A percentile compares a stretch with the other conserved stretches of the same genome.
These are phyloP conservation scores for Prionace glauca DNA, from an alignment of 2,797 vertebrate species.

Conservation along the genomic window DNA sequence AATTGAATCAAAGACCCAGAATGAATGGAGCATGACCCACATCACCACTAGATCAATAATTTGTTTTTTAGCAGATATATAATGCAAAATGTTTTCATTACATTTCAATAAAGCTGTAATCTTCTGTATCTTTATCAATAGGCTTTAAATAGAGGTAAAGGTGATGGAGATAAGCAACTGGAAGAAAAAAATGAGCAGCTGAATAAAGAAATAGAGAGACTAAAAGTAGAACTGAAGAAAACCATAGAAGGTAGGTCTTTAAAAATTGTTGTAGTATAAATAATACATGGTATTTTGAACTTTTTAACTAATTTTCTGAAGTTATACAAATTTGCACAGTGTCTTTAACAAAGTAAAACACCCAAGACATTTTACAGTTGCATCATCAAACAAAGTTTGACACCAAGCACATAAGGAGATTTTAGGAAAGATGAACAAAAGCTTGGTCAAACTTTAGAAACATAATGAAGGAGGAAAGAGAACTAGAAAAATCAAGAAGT, in stretches of 20 bases:
- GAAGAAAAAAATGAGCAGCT: constrained; percentile 60
- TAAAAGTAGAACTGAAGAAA: constrained; percentile 67
- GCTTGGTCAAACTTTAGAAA: neutral
- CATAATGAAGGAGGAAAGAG: too few species aligned
- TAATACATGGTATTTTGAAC: neutral
- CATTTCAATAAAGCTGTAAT: neutral
- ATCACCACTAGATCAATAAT: neutral
- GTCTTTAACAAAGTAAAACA: neutral
- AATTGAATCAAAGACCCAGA: neutral
- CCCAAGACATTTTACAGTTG: neutral
- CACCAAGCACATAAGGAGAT: neutral
- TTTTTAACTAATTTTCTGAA: neutral
- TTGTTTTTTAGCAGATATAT: too few species aligned
- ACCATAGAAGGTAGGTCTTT: constrained; percentile 64
- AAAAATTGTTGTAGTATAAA: neutral
- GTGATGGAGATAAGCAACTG: constrained; percentile 44
- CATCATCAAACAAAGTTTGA: neutral
- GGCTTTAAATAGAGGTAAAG: constrained; percentile 50
- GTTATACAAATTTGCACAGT: neutral
- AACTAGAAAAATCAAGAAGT: neutral
- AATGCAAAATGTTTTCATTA: constrained; percentile 31
- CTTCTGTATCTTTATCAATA: constrained; percentile 45
- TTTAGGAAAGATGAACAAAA: neutral
- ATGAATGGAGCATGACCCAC: neutral
- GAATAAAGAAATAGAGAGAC: constrained; percentile 60